phyloP scores from a whole-genome alignment of 2,888 invertebrate genomes.

The Eristalis pertinax region DNA sequence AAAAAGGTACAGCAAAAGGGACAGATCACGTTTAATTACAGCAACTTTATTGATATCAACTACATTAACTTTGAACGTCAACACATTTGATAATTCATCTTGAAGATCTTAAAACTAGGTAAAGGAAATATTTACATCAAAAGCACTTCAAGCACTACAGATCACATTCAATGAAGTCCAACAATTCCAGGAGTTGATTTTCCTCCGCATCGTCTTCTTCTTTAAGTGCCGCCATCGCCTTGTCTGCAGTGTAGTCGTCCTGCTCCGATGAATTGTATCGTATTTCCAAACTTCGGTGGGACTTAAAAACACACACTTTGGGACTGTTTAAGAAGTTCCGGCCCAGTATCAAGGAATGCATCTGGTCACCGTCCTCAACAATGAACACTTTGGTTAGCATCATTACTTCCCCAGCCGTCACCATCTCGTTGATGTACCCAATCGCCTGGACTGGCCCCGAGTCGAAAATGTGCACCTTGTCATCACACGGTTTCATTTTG shows the following conservation, averaged over 20 bases:
- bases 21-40: too few relatives aligned
- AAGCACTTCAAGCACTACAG: neutral
- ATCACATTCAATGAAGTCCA: constrained; percentile 29
- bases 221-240: neutral
- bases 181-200: constrained; percentile 6
- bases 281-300: constrained; percentile 7
- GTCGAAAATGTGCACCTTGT: neutral
- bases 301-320: constrained; percentile 21
- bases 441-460: neutral
- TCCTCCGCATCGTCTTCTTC: neutral
- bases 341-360: constrained; percentile 34
- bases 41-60: too few relatives aligned
- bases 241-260: neutral
- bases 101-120: neutral
- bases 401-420: constrained; percentile 17
- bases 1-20: too few relatives aligned
- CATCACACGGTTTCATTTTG: constrained; percentile 2
- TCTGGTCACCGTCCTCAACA: constrained; percentile 20
- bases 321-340: constrained; percentile 36
- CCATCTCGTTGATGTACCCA: neutral
- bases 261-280: neutral
- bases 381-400: constrained; percentile 26
- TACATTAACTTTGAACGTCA: too few relatives aligned
- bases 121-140: neutral
- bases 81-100: too few relatives aligned